phyloP scores from a whole-genome alignment of 1,140 invertebrate species.

The Aporrectodea caliginosa region DNA sequence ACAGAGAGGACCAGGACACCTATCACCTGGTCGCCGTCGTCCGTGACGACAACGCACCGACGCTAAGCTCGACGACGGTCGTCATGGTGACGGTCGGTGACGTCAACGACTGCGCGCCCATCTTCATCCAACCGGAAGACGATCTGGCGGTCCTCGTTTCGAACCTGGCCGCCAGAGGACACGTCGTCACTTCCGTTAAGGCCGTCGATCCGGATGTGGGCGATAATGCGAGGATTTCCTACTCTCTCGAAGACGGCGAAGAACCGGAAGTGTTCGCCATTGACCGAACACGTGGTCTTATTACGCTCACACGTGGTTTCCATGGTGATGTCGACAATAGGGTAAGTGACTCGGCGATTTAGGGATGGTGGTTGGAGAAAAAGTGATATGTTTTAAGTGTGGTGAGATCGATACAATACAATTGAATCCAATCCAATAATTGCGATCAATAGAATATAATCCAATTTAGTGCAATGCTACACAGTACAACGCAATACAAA shows the following conservation, averaged over 20 bases:
- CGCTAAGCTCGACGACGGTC: constrained; percentile 28
- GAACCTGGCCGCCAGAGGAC: constrained; percentile 3
- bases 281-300: constrained; percentile 10
- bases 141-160: background rate
- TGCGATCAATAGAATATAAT: too few species aligned
- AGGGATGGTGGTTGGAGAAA: too few species aligned
- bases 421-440: too few species aligned
- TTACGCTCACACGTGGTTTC: background rate
- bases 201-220: constrained; percentile 84
- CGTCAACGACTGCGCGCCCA: constrained; percentile 90
- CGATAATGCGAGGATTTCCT: constrained; percentile 92
- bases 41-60: constrained; percentile 62
- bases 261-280: constrained; percentile 5
- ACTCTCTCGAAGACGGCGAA: constrained; percentile 59
- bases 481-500: too few species aligned
- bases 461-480: too few species aligned
- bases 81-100: constrained; percentile 70
- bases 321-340: background rate
- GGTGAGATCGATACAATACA: too few species aligned
- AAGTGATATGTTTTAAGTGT: too few species aligned
- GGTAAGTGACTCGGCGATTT: background rate
- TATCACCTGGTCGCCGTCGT: constrained; percentile 14
- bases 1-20: constrained; percentile 11
- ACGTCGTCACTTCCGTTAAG: constrained; percentile 57
- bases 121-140: constrained; percentile 61